phyloP scores from a whole-genome alignment of 2,888 invertebrate genomes.

The Chrysina gloriosa region DNA sequence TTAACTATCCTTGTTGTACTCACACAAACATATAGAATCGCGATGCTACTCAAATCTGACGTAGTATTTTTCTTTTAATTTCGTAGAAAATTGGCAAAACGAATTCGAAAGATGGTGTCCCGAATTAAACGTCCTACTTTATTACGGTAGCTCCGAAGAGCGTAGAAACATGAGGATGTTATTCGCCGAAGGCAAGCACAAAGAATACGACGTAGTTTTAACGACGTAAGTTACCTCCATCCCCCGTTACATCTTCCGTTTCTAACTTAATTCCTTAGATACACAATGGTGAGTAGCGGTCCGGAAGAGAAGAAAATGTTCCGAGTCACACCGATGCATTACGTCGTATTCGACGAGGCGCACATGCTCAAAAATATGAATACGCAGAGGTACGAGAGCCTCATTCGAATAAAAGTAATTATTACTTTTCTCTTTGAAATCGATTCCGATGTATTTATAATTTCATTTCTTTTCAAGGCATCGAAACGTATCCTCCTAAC shows the following conservation, averaged over 20 bases:
- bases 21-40: too few species aligned
- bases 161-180: constrained; percentile 80
- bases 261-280: constrained; percentile 61
- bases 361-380: constrained; percentile 99
- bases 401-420: constrained; percentile 79
- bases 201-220: constrained; percentile 84
- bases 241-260: not conserved
- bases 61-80: not conserved
- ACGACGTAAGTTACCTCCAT: constrained; percentile 79
- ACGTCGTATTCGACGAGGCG: constrained; percentile 96
- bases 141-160: constrained; percentile 90
- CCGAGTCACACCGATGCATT: constrained; percentile 88
- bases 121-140: constrained; percentile 81
- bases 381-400: constrained; percentile 88
- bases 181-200: constrained; percentile 78
- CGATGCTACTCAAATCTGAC: not conserved
- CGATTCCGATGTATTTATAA: not conserved
- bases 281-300: constrained; percentile 84
- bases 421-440: not conserved
- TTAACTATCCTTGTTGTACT: too few species aligned
- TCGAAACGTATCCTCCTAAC: constrained; percentile 89
- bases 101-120: constrained; percentile 87
- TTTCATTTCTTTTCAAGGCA: constrained; percentile 70
- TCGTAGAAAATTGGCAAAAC: constrained; percentile 83
- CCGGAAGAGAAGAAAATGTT: constrained; percentile 92